phyloP scores from a whole-genome alignment of 2,888 invertebrate genomes.

The Teinopalpus imperialis region DNA sequence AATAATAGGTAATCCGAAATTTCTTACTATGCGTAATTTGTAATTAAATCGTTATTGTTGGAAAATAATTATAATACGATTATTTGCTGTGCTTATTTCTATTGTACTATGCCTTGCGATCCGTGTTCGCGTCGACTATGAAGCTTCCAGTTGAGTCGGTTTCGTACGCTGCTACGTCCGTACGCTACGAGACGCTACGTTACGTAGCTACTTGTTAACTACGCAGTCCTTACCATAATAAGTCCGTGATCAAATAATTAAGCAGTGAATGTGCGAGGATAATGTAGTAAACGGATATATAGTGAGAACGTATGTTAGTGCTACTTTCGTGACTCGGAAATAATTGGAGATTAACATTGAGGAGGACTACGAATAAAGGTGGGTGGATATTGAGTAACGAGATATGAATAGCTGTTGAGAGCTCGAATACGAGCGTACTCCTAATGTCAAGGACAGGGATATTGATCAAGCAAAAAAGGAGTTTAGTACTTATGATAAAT shows the following conservation, averaged over 20 bases:
- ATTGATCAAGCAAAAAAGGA: slow-evolving; percentile 73
- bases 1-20: too few species aligned
- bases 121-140: slow-evolving; percentile 60
- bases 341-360: slow-evolving; percentile 27
- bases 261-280: slow-evolving; percentile 51
- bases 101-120: slow-evolving; percentile 55
- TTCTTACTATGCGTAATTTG: too few species aligned
- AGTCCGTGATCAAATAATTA: slow-evolving; percentile 39
- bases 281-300: slow-evolving; percentile 44
- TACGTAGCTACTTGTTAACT: slow-evolving; percentile 48
- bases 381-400: slow-evolving; percentile 57
- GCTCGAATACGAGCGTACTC: slow-evolving; percentile 42
- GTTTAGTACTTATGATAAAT: too few species aligned
- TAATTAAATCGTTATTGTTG: too few species aligned
- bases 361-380: slow-evolving; percentile 48
- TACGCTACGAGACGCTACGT: slow-evolving; percentile 59
- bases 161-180: slow-evolving; percentile 67
- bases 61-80: too few species aligned
- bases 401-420: slow-evolving; percentile 48
- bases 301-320: slow-evolving; percentile 44
- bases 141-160: slow-evolving; percentile 62
- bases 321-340: slow-evolving; percentile 36
- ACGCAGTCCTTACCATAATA: slow-evolving; percentile 42
- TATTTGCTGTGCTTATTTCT: slow-evolving; percentile 37
- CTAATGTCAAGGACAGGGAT: slow-evolving; percentile 76